Evolutionary conservation across 2,113 vertebrate species (phyloP).

Genomic region (Lathamus discolor): DNA sequence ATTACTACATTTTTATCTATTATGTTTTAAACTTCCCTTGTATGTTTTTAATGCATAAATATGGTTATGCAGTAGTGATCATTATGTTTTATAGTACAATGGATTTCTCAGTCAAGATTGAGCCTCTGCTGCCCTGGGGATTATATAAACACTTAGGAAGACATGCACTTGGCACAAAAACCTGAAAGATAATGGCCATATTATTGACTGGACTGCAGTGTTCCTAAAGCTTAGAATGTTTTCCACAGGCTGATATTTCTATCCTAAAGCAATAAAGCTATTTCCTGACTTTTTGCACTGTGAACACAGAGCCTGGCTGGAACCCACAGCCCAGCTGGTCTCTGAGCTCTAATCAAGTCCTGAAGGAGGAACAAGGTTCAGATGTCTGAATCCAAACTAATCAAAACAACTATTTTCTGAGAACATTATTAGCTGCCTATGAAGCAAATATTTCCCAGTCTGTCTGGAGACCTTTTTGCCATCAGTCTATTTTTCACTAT

Average conservation of each 20-base stretch:
- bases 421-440: conserved; percentile 50
- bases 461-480: conserved; percentile 29
- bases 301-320: conserved; percentile 7
- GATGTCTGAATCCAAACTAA: conserved; percentile 45
- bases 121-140: not conserved
- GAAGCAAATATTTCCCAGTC: conserved; percentile 47
- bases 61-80: not conserved
- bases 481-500: conserved; percentile 21
- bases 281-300: conserved; percentile 43
- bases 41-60: not conserved
- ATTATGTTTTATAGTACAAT: not conserved
- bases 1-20: not conserved
- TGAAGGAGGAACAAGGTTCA: conserved; percentile 45
- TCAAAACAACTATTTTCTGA: conserved; percentile 40
- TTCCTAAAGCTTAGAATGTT: conserved; percentile 6
- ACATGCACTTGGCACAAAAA: not conserved
- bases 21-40: not conserved
- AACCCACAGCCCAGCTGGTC: conserved; percentile 37
- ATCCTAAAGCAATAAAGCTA: conserved; percentile 34
- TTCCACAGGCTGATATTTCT: conserved; percentile 35
- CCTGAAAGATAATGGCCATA: conserved; percentile 12
- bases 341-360: conserved; percentile 28
- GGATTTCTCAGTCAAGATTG: not conserved
- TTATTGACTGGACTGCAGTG: conserved; percentile 41
- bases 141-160: conserved; percentile 1